Evolutionary conservation across 2,797 vertebrate genomes (phyloP), one percentile per base, ranked within the genome.

Genomic region (Diplodus puntazzo): DNA sequence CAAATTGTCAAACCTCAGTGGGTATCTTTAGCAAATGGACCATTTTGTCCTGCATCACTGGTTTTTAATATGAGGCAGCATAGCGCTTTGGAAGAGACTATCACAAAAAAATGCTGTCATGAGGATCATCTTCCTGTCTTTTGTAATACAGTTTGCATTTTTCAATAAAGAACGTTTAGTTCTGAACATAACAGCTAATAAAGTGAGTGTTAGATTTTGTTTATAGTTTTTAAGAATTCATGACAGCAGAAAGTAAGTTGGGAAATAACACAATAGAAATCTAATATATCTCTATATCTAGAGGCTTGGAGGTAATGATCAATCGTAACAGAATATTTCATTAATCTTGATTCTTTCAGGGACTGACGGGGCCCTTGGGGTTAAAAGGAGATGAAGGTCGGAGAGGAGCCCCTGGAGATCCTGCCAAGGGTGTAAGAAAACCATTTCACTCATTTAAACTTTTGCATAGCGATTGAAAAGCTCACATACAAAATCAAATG

Each of bases 381-480:
- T 89, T 90, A 23, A 97, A 98, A 87, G 97, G 97, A 82, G 95
- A 96, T 13, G 93, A 95, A 89, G 97, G 97, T 25, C 92, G 77
- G 3, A 94, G 91, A 72, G 97, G 96, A 83, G 69, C 79, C 61
- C 96, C 97, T 45, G 96, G 96, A 80, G 96, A 96, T 77, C 96
- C 97, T 73, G 96, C 96, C 21, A 94, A 95, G 93, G 97, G 97
- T 87, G 96, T 97, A 96, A 96, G 90, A 39, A 34, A 34, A 39
- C 8, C 34, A 39, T 39, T 39, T 39, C 34, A 39, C 34, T 39
- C 34, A 39, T 39, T 39, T 39, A 39, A 39, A 39, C 34, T 39
- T 39, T 39, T 39, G 39, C 39, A 39, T 39, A 39, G 34, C 34
- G 9, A 39, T 39, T 39, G 34, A 39, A 11, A 39, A 39, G 39